Evolutionary conservation across 2,113 vertebrate genomes (phyloP), one percentile per base, ranked within the genome.

Genomic region (Platysteira castanea): DNA sequence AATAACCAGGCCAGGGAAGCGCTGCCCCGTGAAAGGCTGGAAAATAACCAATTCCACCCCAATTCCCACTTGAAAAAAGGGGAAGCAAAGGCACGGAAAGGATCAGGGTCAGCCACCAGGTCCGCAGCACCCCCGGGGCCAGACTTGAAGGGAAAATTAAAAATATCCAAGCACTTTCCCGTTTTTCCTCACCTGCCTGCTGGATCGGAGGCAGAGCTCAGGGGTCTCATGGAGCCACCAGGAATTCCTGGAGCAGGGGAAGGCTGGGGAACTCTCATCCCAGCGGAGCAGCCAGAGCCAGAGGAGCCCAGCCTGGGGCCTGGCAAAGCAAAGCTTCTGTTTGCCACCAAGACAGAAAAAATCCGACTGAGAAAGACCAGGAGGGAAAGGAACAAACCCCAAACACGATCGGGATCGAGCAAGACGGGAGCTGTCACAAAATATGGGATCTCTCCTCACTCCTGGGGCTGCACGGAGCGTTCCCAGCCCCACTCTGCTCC

Each of bases 41-140:
- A 49, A 84, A 85, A 75, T 0, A 18, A 52, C 24, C 10, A 19
- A 10, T 26, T 20, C 41, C 44, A 4, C 30, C 19, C 9, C 18
- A 59, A 1, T 22, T 11, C 28, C 26, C 12, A 2, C 10, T 23
- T 11, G 6, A 59, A 64, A 20, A 20, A 14, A 2, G 6, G 64
- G 49, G 63, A 89, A 87, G 57, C 8, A 1, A 57, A 91, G 54
- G 82, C 65, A 57, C 13, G 1, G 69, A 52, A 77, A 24, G 50
- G 46, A 11, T 5, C 9, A 5, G 15, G 47, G 19, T 21, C 50
- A 39, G 4, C 1, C 47, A 18, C 10, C 9, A 16, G 2, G 8
- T 59, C 10, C 57, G 56, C 68, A 65, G n/a, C 47, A 33, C 14
- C 13, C 10, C 10, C 0, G 2, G 27, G 31, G 33, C 27, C 12